Evolutionary conservation across 2,888 invertebrate genomes (phyloP), one percentile per base, ranked within the genome.

Genomic region (Melitaea athalia): DNA sequence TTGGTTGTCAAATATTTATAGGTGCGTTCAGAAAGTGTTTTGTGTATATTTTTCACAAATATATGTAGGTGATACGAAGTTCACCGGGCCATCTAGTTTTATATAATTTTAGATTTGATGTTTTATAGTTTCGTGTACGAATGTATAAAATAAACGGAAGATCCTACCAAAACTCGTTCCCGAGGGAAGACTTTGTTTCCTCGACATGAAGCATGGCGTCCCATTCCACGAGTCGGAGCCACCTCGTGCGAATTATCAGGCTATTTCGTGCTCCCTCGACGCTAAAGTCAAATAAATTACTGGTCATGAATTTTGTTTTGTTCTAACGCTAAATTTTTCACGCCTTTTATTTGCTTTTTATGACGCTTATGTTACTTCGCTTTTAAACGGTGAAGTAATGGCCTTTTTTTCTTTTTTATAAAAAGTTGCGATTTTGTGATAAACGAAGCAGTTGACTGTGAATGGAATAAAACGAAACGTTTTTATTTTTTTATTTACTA

Each of bases 241-340:
- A 68, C 68, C 69, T 62, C 59, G 67, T 53, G 57, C 63, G 71
- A 68, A 67, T 69, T 72, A 69, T 72, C 71, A 63, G 64, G 43
- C 69, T 64, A 69, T 66, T 69, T 59, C 62, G n/a, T 12, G 33
- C 43, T 71, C 69, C 67, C 71, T 50, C 67, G 67, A 67, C 67
- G 69, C 69, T 59, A 7, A 63, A 72, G 49, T 64, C 71, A 64
- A 69, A 71, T 67, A 67, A 62, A 71, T 72, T 55, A 63, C 63
- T 53, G 57, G 53, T 69, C 65, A 65, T 65, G 69, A 69, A 65
- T 64, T 55, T 69, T 67, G 67, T 67, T 69, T 64, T 59, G 59
- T 52, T 67, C 52, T 67, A 57, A 65, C 55, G 47, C n/a, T 63
- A 52, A 59, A 59, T 52, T 59, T 67, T 64, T 59, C 33, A 47